These are phyloP conservation scores for Hermetia illucens DNA, from an alignment of 1,140 invertebrate species.

Conservation along the genomic window DNA sequence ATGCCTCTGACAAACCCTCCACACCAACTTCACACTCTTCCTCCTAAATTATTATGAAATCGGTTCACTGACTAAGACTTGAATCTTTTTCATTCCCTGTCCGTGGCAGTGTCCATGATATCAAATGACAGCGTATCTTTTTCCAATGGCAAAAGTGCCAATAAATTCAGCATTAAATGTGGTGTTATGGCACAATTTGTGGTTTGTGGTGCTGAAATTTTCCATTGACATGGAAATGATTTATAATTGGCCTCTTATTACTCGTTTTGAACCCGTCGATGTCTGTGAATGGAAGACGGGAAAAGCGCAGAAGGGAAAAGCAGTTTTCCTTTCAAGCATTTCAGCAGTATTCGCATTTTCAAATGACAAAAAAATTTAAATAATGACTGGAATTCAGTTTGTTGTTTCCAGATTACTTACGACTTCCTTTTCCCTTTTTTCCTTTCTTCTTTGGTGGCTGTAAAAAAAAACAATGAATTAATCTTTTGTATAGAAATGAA, in stretches of 20 bases:
- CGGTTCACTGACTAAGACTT: no score
- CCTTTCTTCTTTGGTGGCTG: constrained; percentile 10
- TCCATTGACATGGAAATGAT: constrained; percentile 1
- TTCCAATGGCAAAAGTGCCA: neutral
- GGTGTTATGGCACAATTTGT: constrained; percentile 1
- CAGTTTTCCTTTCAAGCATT: neutral
- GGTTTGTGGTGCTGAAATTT: neutral
- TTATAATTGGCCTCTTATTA: constrained; percentile 1
- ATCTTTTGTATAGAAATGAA: no score
- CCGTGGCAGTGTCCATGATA: no score
- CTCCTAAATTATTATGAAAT: no score
- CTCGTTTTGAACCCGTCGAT: neutral
- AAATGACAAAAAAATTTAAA: neutral
- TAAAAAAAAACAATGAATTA: no score
- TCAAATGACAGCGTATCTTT: no score
- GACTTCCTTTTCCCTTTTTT: constrained; percentile 7
- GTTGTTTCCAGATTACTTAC: neutral
- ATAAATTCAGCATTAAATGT: neutral
- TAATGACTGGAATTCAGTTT: neutral
- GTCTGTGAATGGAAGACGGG: neutral
- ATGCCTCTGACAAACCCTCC: no score
- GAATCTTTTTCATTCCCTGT: no score
- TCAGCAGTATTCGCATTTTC: neutral
- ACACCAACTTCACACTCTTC: no score
- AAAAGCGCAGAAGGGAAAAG: neutral